Evolutionary conservation across 1,140 invertebrate species (phyloP).

Genomic region (Brachionus angularis): DNA sequence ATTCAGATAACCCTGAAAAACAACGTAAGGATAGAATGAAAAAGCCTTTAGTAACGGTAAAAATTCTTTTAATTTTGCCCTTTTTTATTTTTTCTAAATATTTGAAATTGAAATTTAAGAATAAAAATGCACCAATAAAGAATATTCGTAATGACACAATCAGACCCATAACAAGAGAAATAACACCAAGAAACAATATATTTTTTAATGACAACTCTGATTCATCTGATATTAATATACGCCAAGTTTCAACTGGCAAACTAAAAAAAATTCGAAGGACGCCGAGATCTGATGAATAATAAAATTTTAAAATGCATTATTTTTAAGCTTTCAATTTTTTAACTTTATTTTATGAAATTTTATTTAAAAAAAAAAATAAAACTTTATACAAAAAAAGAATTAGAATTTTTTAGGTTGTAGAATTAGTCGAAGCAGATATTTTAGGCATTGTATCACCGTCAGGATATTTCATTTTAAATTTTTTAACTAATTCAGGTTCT

Average conservation of each 20-base stretch:
- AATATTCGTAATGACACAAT: neutral
- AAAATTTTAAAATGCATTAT: too few relatives aligned
- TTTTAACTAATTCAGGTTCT: slow-evolving; percentile 81
- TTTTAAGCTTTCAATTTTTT: too few relatives aligned
- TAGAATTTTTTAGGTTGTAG: too few relatives aligned
- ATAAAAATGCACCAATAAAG: neutral
- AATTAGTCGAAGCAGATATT: neutral
- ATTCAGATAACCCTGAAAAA: slow-evolving; percentile 39
- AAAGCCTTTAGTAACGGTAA: neutral
- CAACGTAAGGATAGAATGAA: neutral
- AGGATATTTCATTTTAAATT: slow-evolving; percentile 84
- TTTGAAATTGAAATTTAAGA: too few relatives aligned
- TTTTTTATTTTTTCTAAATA: too few relatives aligned
- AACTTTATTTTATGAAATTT: neutral
- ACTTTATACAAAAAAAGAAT: neutral
- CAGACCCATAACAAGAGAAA: neutral
- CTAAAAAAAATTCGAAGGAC: neutral
- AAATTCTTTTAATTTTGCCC: neutral
- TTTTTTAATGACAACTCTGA: neutral
- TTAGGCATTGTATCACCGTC: slow-evolving; percentile 62
- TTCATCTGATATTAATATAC: slow-evolving; percentile 10
- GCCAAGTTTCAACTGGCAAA: neutral
- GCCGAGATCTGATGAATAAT: slow-evolving; percentile 8
- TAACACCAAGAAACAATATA: neutral
- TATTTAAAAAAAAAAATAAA: neutral